Conservation (phyloP, 30 jellyfish, hydroid and myxozoan genomes). For the Nemopilema nomurai region DNA sequence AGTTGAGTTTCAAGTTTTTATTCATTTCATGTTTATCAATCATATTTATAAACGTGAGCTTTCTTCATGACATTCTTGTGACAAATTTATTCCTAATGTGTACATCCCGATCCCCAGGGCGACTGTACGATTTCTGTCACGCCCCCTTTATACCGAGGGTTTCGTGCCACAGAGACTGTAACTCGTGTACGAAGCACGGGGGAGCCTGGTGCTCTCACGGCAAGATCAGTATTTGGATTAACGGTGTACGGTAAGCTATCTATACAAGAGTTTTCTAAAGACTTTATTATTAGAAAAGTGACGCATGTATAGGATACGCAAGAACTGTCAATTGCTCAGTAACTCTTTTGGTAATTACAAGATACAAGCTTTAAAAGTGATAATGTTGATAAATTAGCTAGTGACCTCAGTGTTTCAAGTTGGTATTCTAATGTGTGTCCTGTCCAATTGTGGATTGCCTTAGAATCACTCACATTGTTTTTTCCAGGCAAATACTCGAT, state of each 20-base stretch:
- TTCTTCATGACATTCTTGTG: not conserved
- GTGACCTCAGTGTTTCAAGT: no score
- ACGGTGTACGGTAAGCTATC: slow-evolving; percentile 86
- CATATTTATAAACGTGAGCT: not conserved
- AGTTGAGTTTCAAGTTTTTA: no score
- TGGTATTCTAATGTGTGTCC: no score
- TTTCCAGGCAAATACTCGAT: slow-evolving; percentile 74
- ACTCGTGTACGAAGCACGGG: slow-evolving; percentile 74
- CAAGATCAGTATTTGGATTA: slow-evolving; percentile 82
- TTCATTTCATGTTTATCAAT: no score
- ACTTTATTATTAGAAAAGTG: no score
- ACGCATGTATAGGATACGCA: no score
- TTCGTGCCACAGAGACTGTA: slow-evolving; percentile 82
- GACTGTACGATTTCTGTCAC: slow-evolving; percentile 81
- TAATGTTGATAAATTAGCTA: no score
- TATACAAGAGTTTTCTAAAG: not conserved
- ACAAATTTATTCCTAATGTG: not conserved
- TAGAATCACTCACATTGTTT: not conserved
- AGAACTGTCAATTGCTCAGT: no score
- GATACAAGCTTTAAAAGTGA: no score
- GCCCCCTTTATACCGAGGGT: slow-evolving; percentile 94
- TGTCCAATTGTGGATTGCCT: not conserved
- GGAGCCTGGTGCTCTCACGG: slow-evolving; percentile 99
- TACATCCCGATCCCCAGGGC: slow-evolving; percentile 50
- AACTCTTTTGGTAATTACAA: no score